Evolutionary conservation across 37 sponge, comb jelly and placozoan genomes (phyloP).

Genomic region (Cladorhizidae sp.): DNA sequence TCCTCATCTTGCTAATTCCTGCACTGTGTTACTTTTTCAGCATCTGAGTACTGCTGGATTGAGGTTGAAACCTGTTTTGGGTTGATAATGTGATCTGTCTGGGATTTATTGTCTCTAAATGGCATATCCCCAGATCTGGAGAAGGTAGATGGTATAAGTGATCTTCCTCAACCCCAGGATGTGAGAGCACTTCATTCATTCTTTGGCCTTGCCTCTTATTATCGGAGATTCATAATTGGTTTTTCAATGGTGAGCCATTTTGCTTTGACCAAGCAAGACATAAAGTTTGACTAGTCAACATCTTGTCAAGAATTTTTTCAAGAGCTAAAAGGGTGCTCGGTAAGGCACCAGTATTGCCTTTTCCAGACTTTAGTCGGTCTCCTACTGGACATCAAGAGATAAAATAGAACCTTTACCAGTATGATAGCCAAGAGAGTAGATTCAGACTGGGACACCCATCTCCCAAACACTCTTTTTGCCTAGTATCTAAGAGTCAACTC

Average conservation of each 20-base stretch:
- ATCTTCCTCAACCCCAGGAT: background rate
- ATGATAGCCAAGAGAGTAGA: too few species aligned
- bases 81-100: slow-evolving; percentile 3
- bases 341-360: slow-evolving; percentile 30
- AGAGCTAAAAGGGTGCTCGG: slow-evolving; percentile 14
- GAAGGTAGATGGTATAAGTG: background rate
- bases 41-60: slow-evolving; percentile 6
- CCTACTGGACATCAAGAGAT: too few species aligned
- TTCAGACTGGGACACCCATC: too few species aligned
- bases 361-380: slow-evolving; percentile 19
- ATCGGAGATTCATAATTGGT: slow-evolving; percentile 14
- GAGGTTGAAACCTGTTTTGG: slow-evolving; percentile 33
- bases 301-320: slow-evolving; percentile 34
- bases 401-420: too few species aligned
- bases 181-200: background rate
- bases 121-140: slow-evolving; percentile 14
- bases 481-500: too few species aligned
- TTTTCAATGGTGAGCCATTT: too few species aligned
- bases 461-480: too few species aligned
- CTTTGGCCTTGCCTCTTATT: slow-evolving; percentile 22
- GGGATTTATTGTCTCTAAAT: slow-evolving; percentile 32
- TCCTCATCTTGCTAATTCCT: slow-evolving; percentile 22
- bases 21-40: background rate
- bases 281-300: slow-evolving; percentile 28
- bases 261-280: background rate